Evolutionary conservation across 1,140 invertebrate species (phyloP).

Genomic region (Hyles euphorbiae): DNA sequence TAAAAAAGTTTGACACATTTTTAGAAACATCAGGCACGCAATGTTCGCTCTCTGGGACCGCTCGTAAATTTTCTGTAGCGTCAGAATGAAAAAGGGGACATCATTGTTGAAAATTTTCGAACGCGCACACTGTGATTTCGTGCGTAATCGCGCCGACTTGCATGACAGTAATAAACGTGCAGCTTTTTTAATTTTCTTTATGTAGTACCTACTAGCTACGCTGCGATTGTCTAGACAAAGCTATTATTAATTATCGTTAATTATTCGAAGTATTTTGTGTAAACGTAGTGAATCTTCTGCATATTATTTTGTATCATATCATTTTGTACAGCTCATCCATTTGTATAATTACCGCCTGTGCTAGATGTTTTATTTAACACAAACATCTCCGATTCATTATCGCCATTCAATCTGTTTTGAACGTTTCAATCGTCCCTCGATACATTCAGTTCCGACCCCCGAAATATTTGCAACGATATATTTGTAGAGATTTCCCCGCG

Average conservation of each 20-base stretch:
- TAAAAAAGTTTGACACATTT: constrained; percentile 75
- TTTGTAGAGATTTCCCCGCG: constrained; percentile 45
- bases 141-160: constrained; percentile 49
- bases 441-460: constrained; percentile 12
- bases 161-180: constrained; percentile 40
- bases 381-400: not conserved
- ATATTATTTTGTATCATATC: too few relatives aligned
- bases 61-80: constrained; percentile 70
- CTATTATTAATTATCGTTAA: constrained; percentile 10
- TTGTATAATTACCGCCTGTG: not conserved
- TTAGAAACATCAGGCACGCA: constrained; percentile 72
- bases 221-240: not conserved
- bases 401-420: too few relatives aligned
- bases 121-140: constrained; percentile 54
- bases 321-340: not conserved
- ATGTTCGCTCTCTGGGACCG: constrained; percentile 49
- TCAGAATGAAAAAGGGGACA: constrained; percentile 73
- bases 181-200: constrained; percentile 17
- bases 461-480: constrained; percentile 29
- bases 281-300: too few relatives aligned
- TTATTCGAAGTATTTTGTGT: not conserved
- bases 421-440: constrained; percentile 1
- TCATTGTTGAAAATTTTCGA: constrained; percentile 72
- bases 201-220: not conserved
- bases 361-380: not conserved